Evolutionary conservation across 1,140 invertebrate species (phyloP).

Genomic region (Chlorops oryzae): DNA sequence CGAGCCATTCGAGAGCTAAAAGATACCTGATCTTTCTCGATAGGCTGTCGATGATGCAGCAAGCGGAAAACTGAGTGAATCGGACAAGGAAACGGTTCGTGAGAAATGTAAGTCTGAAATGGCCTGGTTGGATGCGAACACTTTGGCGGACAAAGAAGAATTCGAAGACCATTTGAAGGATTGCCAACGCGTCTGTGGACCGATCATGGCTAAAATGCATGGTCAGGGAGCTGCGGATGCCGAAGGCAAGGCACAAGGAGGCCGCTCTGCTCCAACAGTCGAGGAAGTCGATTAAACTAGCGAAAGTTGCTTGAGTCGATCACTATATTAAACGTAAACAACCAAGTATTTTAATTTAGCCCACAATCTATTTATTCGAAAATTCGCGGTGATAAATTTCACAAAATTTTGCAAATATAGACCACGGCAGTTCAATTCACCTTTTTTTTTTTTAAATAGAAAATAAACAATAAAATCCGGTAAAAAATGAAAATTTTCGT

Average conservation of each 20-base stretch:
- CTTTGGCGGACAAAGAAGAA: conserved; percentile 69
- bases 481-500: too few relatives aligned
- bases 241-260: conserved; percentile 35
- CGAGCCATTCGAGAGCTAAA: not conserved
- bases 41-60: conserved; percentile 62
- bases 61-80: conserved; percentile 54
- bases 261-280: conserved; percentile 27
- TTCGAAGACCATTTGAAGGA: conserved; percentile 69
- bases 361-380: too few relatives aligned
- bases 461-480: too few relatives aligned
- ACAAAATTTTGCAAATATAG: too few relatives aligned
- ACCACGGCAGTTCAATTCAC: too few relatives aligned
- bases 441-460: too few relatives aligned
- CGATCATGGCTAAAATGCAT: conserved; percentile 73
- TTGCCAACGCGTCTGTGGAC: conserved; percentile 62
- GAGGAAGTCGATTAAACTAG: conserved; percentile 38
- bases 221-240: conserved; percentile 46
- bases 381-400: too few relatives aligned
- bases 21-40: not conserved
- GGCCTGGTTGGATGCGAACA: conserved; percentile 56
- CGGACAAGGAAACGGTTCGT: conserved; percentile 57
- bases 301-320: too few relatives aligned
- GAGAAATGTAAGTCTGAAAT: conserved; percentile 55
- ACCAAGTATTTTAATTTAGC: too few relatives aligned
- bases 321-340: too few relatives aligned